Percentiles rank a stretch among this genome's conserved stretches.
Conservation (phyloP, 2,888 invertebrate genomes). For the Epirrita christyi region DNA sequence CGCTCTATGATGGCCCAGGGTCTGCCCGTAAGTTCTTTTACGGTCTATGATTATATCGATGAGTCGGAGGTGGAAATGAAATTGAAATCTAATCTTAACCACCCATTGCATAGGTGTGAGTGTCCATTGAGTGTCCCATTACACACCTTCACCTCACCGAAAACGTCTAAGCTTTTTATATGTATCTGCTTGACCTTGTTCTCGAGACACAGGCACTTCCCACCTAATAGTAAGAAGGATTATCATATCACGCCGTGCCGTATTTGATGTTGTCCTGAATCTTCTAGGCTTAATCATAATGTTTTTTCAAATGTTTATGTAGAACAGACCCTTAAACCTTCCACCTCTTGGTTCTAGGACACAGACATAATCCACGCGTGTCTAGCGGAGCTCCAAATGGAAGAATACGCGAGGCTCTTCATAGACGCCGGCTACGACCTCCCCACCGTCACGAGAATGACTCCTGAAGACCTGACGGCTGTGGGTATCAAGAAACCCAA, state of each 20-base stretch:
- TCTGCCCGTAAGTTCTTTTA: constrained; percentile 83
- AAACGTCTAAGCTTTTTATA: too few species aligned
- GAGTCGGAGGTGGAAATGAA: not conserved
- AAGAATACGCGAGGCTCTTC: constrained; percentile 97
- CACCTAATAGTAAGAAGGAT: too few species aligned
- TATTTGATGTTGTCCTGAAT: too few species aligned
- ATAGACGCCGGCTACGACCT: constrained; percentile 98
- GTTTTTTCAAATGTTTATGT: not conserved
- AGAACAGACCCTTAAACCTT: constrained; percentile 7
- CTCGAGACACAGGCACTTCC: too few species aligned
- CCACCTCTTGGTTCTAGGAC: constrained; percentile 85
- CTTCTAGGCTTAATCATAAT: not conserved
- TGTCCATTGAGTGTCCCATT: too few species aligned
- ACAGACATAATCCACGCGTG: constrained; percentile 97
- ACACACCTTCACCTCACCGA: too few species aligned
- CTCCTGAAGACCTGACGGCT: constrained; percentile 96
- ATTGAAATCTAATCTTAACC: too few species aligned
- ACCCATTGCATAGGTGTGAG: too few species aligned
- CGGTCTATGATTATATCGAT: not conserved
- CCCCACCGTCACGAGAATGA: constrained; percentile 99
- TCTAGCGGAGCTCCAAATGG: constrained; percentile 96
- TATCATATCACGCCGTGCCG: too few species aligned
- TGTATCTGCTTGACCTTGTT: too few species aligned
- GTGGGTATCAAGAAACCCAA: constrained; percentile 98
- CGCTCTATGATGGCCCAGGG: constrained; percentile 88